These are phyloP conservation scores for Andrena trimmerana DNA, from an alignment of 2,888 invertebrate species.

Conservation along the genomic window DNA sequence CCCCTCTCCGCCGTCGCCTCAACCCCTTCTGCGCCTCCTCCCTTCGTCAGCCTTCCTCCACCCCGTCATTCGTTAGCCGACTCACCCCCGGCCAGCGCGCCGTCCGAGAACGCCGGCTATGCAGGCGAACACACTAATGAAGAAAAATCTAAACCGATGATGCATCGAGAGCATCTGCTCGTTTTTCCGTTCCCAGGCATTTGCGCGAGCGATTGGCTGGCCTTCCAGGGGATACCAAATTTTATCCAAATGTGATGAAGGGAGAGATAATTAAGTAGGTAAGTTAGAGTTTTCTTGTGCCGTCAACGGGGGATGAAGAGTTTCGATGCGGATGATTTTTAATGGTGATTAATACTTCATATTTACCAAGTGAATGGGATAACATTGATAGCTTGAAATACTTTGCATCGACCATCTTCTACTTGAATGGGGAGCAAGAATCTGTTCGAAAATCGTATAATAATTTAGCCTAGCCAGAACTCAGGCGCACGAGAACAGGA, in stretches of 20 bases:
- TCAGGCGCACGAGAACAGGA: not conserved
- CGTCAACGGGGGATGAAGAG: too few species aligned
- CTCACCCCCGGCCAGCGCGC: constrained; percentile 59
- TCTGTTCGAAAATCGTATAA: too few species aligned
- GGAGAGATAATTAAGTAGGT: too few species aligned
- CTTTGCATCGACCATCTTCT: too few species aligned
- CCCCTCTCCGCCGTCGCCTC: constrained; percentile 54
- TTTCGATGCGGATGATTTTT: too few species aligned
- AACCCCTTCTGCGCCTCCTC: constrained; percentile 48
- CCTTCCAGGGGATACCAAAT: not conserved
- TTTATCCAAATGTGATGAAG: not conserved
- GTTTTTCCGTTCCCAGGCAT: not conserved
- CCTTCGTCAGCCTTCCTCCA: constrained; percentile 48
- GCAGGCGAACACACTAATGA: constrained; percentile 68
- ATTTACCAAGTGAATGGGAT: too few species aligned
- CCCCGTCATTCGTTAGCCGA: constrained; percentile 73
- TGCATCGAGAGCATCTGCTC: constrained; percentile 10
- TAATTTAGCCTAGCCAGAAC: not conserved
- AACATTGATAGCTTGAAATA: too few species aligned
- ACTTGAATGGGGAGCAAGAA: too few species aligned
- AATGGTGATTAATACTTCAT: too few species aligned
- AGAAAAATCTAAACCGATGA: constrained; percentile 71
- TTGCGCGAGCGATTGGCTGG: not conserved
- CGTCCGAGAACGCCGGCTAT: constrained; percentile 51
- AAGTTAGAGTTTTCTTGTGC: too few species aligned